Evolutionary conservation across 1,140 invertebrate genomes (phyloP).

Genomic region (Cydia fagiglandana): DNA sequence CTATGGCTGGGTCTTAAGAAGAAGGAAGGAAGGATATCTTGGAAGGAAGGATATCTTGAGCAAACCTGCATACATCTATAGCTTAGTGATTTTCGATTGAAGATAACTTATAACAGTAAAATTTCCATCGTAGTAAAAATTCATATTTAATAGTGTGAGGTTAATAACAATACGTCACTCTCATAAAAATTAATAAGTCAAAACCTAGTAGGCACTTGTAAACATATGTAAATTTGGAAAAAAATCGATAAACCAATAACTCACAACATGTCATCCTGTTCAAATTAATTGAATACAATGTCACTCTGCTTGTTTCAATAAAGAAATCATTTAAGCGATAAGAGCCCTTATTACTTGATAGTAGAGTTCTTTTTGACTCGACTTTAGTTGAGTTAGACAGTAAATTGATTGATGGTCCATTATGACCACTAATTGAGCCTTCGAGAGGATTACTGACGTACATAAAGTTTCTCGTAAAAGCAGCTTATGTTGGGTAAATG

Average conservation of each 20-base stretch:
- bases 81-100: too few relatives aligned
- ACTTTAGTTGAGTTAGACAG: not conserved
- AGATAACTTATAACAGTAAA: too few relatives aligned
- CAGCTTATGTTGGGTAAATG: not conserved
- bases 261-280: slow-evolving; percentile 10
- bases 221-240: not conserved
- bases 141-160: too few relatives aligned
- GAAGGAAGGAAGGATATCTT: too few relatives aligned
- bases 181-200: too few relatives aligned
- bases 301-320: not conserved
- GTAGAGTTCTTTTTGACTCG: not conserved
- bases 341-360: not conserved
- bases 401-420: slow-evolving; percentile 19
- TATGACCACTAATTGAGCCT: slow-evolving; percentile 18
- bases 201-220: not conserved
- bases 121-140: too few relatives aligned
- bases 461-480: slow-evolving; percentile 18
- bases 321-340: not conserved
- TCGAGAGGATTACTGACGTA: slow-evolving; percentile 10
- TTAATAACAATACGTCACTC: too few relatives aligned
- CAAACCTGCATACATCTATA: too few relatives aligned
- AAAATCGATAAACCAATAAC: not conserved
- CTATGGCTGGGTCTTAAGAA: too few relatives aligned
- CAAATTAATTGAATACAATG: slow-evolving; percentile 19
- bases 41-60: too few relatives aligned